phyloP scores from a whole-genome alignment of 2,888 invertebrate genomes.

The Drosophila hawaiiensis region DNA sequence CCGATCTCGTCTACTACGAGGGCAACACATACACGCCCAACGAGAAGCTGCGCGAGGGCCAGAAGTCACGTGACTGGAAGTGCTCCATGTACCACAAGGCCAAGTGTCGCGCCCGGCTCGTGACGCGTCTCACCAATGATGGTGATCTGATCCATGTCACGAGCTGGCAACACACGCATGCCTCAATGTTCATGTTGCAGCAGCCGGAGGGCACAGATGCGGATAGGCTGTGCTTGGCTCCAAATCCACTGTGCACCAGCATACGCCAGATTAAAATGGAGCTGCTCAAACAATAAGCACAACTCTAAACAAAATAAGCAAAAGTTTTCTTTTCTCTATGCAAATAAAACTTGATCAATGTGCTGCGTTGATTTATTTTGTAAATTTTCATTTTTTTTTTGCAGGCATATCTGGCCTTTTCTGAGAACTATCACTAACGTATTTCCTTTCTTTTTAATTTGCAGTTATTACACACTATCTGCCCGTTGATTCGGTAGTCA shows the following conservation, averaged over 20 bases:
- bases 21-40: conserved; percentile 85
- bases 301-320: neutral
- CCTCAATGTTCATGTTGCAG: conserved; percentile 70
- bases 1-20: conserved; percentile 79
- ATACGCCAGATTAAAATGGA: conserved; percentile 24
- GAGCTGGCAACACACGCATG: conserved; percentile 77
- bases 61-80: conserved; percentile 84
- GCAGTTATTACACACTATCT: conserved; percentile 14
- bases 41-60: conserved; percentile 81
- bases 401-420: neutral
- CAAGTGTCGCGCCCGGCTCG: conserved; percentile 83
- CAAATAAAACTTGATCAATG: conserved; percentile 29
- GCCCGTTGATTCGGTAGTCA: conserved; percentile 29
- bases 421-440: conserved; percentile 22
- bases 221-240: conserved; percentile 40
- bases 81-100: conserved; percentile 85
- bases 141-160: conserved; percentile 79
- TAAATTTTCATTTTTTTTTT: conserved; percentile 20
- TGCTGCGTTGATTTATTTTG: neutral
- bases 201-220: conserved; percentile 15
- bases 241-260: conserved; percentile 55
- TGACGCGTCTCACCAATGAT: conserved; percentile 68
- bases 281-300: conserved; percentile 18
- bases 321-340: conserved; percentile 1
- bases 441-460: conserved; percentile 11